Percentiles rank a stretch among this genome's conserved stretches.
Evolutionary conservation across 2,113 vertebrate genomes (phyloP).

Genomic region (Machaerirhynchus nigripectus): DNA sequence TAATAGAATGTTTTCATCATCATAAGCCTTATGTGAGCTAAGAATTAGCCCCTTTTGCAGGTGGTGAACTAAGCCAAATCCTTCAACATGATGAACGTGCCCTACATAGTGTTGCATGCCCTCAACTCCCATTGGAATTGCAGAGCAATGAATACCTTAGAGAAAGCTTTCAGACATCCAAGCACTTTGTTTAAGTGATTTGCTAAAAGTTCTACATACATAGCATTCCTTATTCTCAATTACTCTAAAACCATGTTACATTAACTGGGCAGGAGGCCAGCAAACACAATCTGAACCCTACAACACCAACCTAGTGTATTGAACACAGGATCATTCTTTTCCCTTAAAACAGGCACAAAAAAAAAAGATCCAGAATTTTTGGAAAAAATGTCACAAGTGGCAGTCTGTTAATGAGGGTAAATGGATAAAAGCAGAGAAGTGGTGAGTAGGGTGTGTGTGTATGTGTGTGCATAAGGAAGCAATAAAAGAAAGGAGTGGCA

Average conservation of each 20-base stretch:
- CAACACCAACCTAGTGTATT: neutral
- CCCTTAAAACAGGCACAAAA: neutral
- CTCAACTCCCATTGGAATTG: neutral
- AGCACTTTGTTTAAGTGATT: conserved; percentile 32
- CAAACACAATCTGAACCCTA: neutral
- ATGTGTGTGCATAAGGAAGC: neutral
- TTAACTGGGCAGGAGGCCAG: conserved; percentile 32
- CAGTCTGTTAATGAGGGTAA: neutral
- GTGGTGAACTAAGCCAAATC: conserved; percentile 42
- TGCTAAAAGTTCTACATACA: conserved; percentile 14
- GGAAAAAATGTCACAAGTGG: neutral
- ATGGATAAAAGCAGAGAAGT: neutral
- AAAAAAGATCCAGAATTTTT: neutral
- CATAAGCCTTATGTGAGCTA: conserved; percentile 41
- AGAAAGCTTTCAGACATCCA: conserved; percentile 45
- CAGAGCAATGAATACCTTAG: neutral
- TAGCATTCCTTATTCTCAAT: conserved; percentile 8
- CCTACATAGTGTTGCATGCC: neutral
- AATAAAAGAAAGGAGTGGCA: neutral
- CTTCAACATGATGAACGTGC: conserved; percentile 36
- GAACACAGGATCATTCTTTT: neutral
- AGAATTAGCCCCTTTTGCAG: conserved; percentile 55
- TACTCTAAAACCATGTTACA: conserved; percentile 12
- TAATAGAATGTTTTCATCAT: conserved; percentile 65
- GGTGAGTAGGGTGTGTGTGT: accelerated